Conservation (phyloP, 2,888 invertebrate species). For the Julus scandinavius region DNA sequence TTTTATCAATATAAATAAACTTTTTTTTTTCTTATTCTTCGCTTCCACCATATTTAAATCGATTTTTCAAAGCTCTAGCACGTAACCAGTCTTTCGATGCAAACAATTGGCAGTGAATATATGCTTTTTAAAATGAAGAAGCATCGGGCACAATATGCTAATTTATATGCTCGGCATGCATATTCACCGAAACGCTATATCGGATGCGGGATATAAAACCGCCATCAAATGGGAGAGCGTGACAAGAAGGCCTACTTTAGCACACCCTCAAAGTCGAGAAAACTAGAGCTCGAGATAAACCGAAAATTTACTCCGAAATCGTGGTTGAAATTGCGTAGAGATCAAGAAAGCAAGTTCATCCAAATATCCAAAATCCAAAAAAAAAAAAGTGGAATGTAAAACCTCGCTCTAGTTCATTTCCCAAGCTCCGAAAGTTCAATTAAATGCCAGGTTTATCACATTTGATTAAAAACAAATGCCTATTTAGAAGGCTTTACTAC, state of each 20-base stretch:
- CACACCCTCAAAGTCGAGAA: slow-evolving; percentile 8
- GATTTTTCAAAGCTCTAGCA: slow-evolving; percentile 26
- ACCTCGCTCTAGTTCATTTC: neutral
- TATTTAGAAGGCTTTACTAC: neutral
- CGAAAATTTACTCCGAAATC: neutral
- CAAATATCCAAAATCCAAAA: neutral
- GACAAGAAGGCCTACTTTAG: slow-evolving; percentile 22
- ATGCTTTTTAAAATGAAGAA: slow-evolving; percentile 40
- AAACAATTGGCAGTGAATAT: slow-evolving; percentile 31
- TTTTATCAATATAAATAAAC: slow-evolving; percentile 41
- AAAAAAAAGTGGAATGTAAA: neutral
- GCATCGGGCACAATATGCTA: slow-evolving; percentile 34
- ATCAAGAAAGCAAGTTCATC: neutral
- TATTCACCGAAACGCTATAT: neutral
- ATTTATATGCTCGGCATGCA: slow-evolving; percentile 10
- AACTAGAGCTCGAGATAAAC: neutral
- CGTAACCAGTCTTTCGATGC: slow-evolving; percentile 6
- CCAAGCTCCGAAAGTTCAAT: neutral
- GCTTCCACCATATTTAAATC: neutral
- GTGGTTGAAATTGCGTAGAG: neutral
- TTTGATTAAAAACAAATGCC: slow-evolving; percentile 36
- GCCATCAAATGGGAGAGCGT: neutral
- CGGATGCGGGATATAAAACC: slow-evolving; percentile 17
- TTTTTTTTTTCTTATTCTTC: neutral
- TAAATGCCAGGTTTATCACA: neutral